phyloP scores from a whole-genome alignment of 1,140 invertebrate genomes.

The Arion vulgaris region DNA sequence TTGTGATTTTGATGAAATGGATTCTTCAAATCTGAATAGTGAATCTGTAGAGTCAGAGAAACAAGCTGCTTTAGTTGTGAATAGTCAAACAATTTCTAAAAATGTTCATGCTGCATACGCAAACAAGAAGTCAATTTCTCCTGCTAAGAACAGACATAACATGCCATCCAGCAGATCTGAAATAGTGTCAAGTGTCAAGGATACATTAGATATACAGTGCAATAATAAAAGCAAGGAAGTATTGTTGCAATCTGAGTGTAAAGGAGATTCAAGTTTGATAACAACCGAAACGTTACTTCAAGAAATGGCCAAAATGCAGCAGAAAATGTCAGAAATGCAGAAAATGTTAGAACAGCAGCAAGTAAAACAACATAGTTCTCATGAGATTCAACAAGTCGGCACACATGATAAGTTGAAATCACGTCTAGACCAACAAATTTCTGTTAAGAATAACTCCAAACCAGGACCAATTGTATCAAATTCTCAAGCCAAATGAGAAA shows the following conservation, averaged over 20 bases:
- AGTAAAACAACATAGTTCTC: neutral
- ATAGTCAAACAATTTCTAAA: neutral
- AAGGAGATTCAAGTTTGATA: neutral
- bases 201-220: neutral
- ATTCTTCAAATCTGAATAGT: neutral
- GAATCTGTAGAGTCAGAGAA: neutral
- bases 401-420: neutral
- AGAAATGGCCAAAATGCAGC: constrained; percentile 51
- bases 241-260: neutral
- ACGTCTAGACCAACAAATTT: neutral
- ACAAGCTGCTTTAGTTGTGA: neutral
- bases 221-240: neutral
- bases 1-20: neutral
- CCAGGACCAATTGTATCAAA: neutral
- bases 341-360: constrained; percentile 34
- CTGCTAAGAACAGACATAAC: neutral
- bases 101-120: neutral
- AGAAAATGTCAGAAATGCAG: constrained; percentile 53
- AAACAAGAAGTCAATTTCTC: neutral
- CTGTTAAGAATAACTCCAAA: neutral
- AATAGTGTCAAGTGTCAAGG: neutral
- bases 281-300: constrained; percentile 37
- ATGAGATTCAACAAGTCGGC: neutral
- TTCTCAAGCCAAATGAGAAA: neutral
- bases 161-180: neutral